phyloP scores from a whole-genome alignment of 1,140 invertebrate species.

The Pseudomyrmex sp. region DNA sequence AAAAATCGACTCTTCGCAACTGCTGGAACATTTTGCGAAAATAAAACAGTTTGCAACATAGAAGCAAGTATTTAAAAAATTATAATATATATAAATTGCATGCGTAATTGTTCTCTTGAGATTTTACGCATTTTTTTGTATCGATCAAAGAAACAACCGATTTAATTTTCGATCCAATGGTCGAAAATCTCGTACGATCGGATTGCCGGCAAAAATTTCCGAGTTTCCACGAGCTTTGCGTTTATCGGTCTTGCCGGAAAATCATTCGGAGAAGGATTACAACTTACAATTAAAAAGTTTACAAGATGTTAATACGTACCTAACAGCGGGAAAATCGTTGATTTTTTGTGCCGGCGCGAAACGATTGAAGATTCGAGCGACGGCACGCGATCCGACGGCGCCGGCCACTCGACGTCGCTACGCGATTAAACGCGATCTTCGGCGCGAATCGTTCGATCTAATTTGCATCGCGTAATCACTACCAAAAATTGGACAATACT shows the following conservation, averaged over 20 bases:
- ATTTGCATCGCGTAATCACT: background rate
- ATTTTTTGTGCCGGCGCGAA: slow-evolving; percentile 11
- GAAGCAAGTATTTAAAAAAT: background rate
- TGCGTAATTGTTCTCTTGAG: background rate
- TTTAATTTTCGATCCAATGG: slow-evolving; percentile 7
- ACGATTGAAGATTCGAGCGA: slow-evolving; percentile 37
- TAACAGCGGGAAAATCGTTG: background rate
- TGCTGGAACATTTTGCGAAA: too few species aligned
- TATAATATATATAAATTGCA: background rate
- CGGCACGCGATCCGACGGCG: slow-evolving; percentile 32
- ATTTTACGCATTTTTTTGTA: background rate
- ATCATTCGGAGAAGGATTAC: background rate
- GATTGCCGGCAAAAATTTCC: slow-evolving; percentile 15
- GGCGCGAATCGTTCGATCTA: slow-evolving; percentile 11
- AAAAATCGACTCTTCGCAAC: too few species aligned
- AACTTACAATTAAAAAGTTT: background rate
- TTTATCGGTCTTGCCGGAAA: background rate
- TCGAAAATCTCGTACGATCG: slow-evolving; percentile 2
- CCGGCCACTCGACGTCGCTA: background rate
- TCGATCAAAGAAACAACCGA: slow-evolving; percentile 7
- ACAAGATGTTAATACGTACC: slow-evolving; percentile 35
- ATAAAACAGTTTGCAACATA: background rate
- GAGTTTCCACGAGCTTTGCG: background rate
- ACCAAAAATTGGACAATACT: background rate
- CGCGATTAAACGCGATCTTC: background rate